Evolutionary conservation across 2,113 vertebrate species (phyloP).

Genomic region (Triplophysa siluroides): DNA sequence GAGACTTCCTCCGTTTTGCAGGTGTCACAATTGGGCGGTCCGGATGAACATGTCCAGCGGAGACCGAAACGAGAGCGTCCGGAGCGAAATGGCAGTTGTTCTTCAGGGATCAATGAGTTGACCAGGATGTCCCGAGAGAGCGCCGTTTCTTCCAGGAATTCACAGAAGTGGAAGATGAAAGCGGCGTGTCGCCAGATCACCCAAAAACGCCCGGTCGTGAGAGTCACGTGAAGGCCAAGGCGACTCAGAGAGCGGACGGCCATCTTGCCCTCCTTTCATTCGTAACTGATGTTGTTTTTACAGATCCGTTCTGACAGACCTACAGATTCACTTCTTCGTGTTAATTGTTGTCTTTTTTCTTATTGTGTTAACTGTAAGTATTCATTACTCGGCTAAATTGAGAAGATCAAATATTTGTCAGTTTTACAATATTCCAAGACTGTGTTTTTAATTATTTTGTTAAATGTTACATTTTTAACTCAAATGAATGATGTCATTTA

Average conservation of each 20-base stretch:
- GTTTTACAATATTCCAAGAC: neutral
- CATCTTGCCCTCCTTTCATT: conserved; percentile 31
- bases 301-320: neutral
- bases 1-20: conserved; percentile 16
- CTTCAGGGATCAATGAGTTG: conserved; percentile 64
- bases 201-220: conserved; percentile 52
- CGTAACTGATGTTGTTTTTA: conserved; percentile 23
- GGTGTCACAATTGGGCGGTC: conserved; percentile 9
- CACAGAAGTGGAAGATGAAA: conserved; percentile 64
- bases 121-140: conserved; percentile 54
- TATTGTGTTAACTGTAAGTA: neutral
- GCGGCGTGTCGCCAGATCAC: conserved; percentile 53
- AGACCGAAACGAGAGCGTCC: conserved; percentile 40
- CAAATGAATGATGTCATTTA: no score
- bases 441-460: no score
- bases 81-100: conserved; percentile 59
- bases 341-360: neutral
- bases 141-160: conserved; percentile 57
- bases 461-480: no score
- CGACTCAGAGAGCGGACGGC: conserved; percentile 13
- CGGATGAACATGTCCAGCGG: conserved; percentile 25
- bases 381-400: neutral
- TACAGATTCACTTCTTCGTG: neutral
- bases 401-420: neutral
- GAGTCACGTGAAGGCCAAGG: conserved; percentile 48